These are phyloP conservation scores for Notospermus geniculatus DNA, from an alignment of 1,140 invertebrate genomes.

Conservation along the genomic window DNA sequence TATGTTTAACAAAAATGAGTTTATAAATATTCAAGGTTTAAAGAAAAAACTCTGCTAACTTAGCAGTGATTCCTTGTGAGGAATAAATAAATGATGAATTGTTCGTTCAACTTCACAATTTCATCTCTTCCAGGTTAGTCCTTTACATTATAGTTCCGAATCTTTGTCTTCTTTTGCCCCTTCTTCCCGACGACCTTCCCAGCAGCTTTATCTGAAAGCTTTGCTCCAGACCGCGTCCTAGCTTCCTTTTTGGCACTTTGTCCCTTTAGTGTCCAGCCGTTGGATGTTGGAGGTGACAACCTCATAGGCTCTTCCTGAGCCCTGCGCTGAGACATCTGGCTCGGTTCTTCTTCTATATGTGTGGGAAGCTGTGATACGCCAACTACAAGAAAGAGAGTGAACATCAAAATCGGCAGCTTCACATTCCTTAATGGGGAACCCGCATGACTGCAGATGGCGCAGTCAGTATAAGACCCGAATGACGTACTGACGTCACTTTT, in stretches of 20 bases:
- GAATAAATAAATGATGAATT: no score
- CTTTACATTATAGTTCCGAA: conserved; percentile 38
- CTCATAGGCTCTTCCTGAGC: neutral
- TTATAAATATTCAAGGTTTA: no score
- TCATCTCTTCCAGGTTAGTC: conserved; percentile 18
- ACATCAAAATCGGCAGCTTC: no score
- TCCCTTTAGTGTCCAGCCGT: conserved; percentile 1
- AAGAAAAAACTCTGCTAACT: no score
- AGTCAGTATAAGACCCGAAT: no score
- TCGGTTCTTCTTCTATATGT: neutral
- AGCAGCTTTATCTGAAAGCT: conserved; percentile 12
- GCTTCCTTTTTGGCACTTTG: neutral
- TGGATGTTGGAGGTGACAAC: neutral
- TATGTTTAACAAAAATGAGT: no score
- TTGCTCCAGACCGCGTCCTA: neutral
- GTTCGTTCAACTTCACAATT: no score
- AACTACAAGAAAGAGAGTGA: neutral
- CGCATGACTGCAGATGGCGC: no score
- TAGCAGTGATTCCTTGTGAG: no score
- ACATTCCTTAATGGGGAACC: no score
- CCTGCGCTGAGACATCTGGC: neutral
- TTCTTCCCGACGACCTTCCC: conserved; percentile 29
- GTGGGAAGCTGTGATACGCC: neutral
- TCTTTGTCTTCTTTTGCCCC: conserved; percentile 20
- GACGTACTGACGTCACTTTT: no score